Conservation (phyloP, 2,797 vertebrate species). For the Pelochelys cantorii region DNA sequence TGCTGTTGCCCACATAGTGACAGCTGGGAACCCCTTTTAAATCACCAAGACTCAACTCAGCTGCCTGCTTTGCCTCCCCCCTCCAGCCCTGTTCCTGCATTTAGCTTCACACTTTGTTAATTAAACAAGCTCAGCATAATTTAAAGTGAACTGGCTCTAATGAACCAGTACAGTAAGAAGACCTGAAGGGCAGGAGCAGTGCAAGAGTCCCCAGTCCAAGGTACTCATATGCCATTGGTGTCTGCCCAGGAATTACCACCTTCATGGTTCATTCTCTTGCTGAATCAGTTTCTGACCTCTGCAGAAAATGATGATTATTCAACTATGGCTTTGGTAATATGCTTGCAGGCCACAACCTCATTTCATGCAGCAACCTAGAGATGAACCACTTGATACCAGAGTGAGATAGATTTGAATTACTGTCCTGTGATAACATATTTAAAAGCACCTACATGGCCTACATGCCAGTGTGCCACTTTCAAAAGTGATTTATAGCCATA, state of each 20-base stretch:
- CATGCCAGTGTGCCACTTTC: not conserved
- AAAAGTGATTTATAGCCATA: not conserved
- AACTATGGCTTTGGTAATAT: not conserved
- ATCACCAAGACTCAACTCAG: too few species aligned
- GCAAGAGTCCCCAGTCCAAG: not conserved
- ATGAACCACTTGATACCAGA: not conserved
- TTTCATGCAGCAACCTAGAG: not conserved
- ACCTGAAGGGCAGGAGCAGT: not conserved
- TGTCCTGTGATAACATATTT: slow-evolving; percentile 22
- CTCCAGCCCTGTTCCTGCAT: too few species aligned
- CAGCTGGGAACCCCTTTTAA: too few species aligned
- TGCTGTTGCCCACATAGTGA: too few species aligned
- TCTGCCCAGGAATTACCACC: not conserved
- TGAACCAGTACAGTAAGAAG: not conserved
- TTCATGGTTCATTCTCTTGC: not conserved
- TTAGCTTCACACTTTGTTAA: not conserved
- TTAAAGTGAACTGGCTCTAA: not conserved
- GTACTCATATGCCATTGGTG: not conserved
- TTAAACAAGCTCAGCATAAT: not conserved
- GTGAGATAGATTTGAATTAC: not conserved
- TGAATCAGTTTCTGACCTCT: not conserved
- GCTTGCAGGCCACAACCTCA: not conserved
- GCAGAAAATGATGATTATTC: not conserved
- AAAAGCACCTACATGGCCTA: not conserved
- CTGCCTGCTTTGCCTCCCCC: too few species aligned